These are phyloP conservation scores for Leptodactylus fallax DNA, from an alignment of 2,797 vertebrate species.

Conservation along the genomic window DNA sequence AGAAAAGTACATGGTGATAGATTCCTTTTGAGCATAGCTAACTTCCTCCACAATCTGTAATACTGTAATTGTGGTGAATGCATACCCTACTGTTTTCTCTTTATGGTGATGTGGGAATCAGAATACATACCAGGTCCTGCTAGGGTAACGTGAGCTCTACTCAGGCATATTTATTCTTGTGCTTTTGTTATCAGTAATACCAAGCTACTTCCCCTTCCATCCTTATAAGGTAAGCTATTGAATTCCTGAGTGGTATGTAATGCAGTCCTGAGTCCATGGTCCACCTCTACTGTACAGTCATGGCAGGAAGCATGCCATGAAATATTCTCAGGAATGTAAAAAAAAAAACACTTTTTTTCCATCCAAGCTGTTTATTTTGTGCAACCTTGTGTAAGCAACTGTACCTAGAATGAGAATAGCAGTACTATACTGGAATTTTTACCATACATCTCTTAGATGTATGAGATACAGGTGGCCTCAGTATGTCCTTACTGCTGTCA, in stretches of 20 bases:
- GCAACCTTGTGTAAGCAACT: conserved; percentile 14
- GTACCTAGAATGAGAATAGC: conserved; percentile 34
- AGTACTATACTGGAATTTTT: conserved; percentile 14
- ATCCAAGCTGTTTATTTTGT: conserved; percentile 39
- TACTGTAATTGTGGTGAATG: neutral
- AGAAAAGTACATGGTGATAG: neutral
- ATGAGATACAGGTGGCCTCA: conserved; percentile 5
- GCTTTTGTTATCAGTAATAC: conserved; percentile 47
- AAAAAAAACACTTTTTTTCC: conserved; percentile 3
- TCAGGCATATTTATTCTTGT: neutral
- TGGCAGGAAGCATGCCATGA: conserved; percentile 52
- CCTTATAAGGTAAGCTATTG: conserved; percentile 53
- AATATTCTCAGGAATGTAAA: conserved; percentile 51
- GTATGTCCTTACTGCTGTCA: neutral
- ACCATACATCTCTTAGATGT: neutral
- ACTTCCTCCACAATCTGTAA: neutral
- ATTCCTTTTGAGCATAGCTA: neutral
- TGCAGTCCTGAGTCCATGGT: conserved; percentile 41
- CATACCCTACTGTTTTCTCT: neutral
- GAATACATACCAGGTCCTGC: conserved; percentile 2
- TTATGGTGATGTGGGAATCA: neutral
- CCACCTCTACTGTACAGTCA: conserved; percentile 47
- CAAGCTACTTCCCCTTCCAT: conserved; percentile 14
- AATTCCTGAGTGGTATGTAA: conserved; percentile 53
- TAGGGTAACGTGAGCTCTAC: neutral